Percentiles rank a stretch among this genome's conserved stretches.
Conservation (phyloP, 2,797 vertebrate species). For the Xenops minutus region DNA sequence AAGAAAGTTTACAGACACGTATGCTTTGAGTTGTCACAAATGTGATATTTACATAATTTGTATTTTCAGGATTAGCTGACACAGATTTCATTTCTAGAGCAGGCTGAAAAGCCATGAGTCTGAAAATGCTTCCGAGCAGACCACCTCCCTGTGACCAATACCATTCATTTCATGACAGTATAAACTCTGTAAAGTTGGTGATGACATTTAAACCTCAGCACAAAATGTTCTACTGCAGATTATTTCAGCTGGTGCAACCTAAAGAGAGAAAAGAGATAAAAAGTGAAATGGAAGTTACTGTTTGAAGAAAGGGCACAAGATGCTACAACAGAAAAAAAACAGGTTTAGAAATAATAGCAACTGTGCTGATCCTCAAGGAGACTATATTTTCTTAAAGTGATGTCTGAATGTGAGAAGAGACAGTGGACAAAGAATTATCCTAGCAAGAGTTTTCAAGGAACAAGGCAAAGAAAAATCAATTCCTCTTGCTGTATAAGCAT, state of each 20-base stretch:
- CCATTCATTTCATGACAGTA: not conserved
- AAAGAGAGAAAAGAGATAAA: not conserved
- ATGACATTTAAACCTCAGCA: not conserved
- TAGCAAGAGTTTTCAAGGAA: not conserved
- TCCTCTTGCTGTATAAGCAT: not conserved
- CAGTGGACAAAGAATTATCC: not conserved
- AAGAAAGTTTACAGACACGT: not conserved
- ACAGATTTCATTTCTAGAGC: not conserved
- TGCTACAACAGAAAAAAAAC: not conserved
- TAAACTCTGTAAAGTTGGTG: not conserved
- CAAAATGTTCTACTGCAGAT: not conserved
- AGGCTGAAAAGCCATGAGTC: not conserved
- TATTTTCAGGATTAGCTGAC: not conserved
- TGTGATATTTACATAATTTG: not conserved
- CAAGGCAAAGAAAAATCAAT: not conserved
- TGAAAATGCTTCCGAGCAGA: not conserved
- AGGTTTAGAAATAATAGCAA: not conserved
- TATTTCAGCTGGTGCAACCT: not conserved
- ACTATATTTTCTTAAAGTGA: not conserved
- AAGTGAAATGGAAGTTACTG: not conserved
- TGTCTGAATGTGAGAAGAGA: not conserved
- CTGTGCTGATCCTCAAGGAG: not conserved
- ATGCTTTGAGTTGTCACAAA: not conserved
- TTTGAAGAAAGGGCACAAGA: not conserved
- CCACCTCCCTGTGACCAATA: not conserved